phyloP scores from a whole-genome alignment of 2,113 vertebrate genomes.

The Psophia crepitans region DNA sequence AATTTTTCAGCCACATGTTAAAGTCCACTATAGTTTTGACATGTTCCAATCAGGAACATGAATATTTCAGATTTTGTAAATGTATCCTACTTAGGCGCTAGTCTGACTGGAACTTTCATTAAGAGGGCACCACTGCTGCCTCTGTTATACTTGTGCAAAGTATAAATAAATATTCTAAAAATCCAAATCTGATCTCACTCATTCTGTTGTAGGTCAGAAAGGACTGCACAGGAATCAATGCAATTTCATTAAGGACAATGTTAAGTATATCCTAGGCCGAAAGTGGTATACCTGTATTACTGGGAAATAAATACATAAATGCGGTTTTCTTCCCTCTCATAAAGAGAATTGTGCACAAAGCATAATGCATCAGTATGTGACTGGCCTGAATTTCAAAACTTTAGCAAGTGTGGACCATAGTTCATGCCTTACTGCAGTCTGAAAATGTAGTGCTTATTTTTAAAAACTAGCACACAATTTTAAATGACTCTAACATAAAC shows the following conservation, averaged over 20 bases:
- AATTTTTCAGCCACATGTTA: neutral
- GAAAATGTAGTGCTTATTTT: neutral
- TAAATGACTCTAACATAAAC: neutral
- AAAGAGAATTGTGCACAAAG: neutral
- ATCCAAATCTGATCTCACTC: rapidly evolving
- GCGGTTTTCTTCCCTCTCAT: neutral
- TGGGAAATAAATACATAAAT: neutral
- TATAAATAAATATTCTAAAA: neutral
- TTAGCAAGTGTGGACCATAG: neutral
- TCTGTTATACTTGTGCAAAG: neutral
- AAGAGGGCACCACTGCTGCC: neutral
- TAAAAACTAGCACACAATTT: neutral
- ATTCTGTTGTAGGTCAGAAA: neutral
- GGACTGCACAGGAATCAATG: neutral
- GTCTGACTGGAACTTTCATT: neutral
- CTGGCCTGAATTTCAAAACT: neutral
- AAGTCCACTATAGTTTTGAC: neutral
- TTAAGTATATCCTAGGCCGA: neutral
- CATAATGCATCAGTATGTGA: neutral
- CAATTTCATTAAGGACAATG: neutral
- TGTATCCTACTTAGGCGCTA: neutral
- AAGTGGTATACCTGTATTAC: neutral
- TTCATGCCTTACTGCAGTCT: neutral
- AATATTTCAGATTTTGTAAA: neutral
- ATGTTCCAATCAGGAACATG: neutral